phyloP scores from a whole-genome alignment of 2,888 invertebrate genomes.

The Dicyrtomina minuta region DNA sequence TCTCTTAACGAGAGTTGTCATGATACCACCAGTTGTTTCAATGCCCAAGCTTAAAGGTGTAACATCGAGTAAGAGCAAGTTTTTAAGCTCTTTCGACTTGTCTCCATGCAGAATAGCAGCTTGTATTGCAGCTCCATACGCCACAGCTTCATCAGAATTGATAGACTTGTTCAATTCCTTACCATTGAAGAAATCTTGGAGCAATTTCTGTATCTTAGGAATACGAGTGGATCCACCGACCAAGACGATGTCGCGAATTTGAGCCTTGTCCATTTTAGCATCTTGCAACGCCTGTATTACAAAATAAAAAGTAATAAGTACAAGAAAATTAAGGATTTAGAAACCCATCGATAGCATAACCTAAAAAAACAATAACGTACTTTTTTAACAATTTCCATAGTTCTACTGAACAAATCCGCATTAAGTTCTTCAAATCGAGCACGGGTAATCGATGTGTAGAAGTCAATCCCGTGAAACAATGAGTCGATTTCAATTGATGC shows the following conservation, averaged over 20 bases:
- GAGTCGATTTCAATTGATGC: constrained; percentile 95
- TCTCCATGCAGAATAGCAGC: constrained; percentile 90
- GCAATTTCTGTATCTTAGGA: constrained; percentile 93
- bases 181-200: constrained; percentile 91
- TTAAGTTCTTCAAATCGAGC: too few species aligned
- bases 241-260: constrained; percentile 63
- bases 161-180: too few species aligned
- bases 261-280: constrained; percentile 92
- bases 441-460: constrained; percentile 94
- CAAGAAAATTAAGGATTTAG: background rate
- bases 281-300: constrained; percentile 72
- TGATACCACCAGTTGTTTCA: constrained; percentile 71
- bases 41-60: constrained; percentile 70
- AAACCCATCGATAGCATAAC: background rate
- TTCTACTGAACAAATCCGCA: constrained; percentile 94
- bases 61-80: constrained; percentile 67
- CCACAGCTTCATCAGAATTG: constrained; percentile 99
- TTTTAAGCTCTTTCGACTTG: constrained; percentile 62
- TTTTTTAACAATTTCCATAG: constrained; percentile 96
- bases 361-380: constrained; percentile 1
- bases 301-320: background rate
- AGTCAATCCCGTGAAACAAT: constrained; percentile 91
- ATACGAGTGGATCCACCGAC: constrained; percentile 97
- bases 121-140: constrained; percentile 94
- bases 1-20: constrained; percentile 68